Evolutionary conservation across 1,140 invertebrate genomes (phyloP).

Genomic region (Gonioctena quinquepunctata): DNA sequence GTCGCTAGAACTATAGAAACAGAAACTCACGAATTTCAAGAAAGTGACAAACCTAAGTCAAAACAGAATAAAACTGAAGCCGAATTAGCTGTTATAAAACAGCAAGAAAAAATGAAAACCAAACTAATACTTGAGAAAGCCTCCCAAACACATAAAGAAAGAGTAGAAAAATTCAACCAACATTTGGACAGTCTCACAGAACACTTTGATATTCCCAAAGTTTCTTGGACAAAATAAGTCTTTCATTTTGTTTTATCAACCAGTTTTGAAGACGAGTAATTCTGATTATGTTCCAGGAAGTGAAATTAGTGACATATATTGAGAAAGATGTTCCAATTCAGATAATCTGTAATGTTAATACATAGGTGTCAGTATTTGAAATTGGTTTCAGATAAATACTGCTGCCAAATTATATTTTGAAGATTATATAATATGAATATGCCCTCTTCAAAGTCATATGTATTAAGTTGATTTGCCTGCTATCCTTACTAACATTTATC

Average conservation of each 20-base stretch:
- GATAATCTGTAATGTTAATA: too few relatives aligned
- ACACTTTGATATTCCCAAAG: conserved; percentile 98
- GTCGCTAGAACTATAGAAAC: conserved; percentile 53
- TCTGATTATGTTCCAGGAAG: background rate
- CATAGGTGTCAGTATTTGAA: too few relatives aligned
- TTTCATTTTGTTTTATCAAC: background rate
- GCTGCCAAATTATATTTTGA: too few relatives aligned
- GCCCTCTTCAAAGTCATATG: too few relatives aligned
- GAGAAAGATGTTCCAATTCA: too few relatives aligned
- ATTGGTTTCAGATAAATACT: too few relatives aligned
- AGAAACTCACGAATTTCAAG: conserved; percentile 51
- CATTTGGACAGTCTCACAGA: conserved; percentile 92
- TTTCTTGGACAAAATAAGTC: conserved; percentile 94
- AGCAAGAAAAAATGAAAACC: conserved; percentile 89
- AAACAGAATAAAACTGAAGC: conserved; percentile 72
- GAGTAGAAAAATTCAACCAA: conserved; percentile 95
- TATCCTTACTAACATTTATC: too few relatives aligned
- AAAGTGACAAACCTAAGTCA: conserved; percentile 51
- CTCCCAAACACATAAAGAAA: conserved; percentile 91
- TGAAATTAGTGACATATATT: too few relatives aligned
- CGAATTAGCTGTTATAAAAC: conserved; percentile 83
- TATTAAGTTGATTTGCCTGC: too few relatives aligned
- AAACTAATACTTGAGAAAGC: conserved; percentile 89
- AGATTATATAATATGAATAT: too few relatives aligned
- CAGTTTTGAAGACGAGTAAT: background rate